phyloP scores from a whole-genome alignment of 2,797 vertebrate species.

The Myotis findleyi region DNA sequence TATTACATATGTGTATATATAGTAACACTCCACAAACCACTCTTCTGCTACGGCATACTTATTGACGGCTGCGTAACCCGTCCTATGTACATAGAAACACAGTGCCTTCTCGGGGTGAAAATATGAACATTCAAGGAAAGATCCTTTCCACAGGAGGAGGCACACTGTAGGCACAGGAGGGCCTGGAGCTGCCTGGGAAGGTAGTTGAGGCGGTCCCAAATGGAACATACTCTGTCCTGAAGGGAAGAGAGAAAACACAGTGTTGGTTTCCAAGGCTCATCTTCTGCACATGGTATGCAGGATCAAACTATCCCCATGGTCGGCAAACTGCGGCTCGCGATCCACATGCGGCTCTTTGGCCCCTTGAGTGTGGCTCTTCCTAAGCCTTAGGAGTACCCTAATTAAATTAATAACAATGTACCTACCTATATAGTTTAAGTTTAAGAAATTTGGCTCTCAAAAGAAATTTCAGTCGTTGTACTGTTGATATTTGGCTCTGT shows the following conservation, averaged over 20 bases:
- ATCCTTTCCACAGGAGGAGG: conserved; percentile 68
- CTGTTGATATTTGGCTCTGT: too few species aligned
- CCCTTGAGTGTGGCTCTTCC: too few species aligned
- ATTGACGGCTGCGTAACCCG: conserved; percentile 72
- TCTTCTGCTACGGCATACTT: conserved; percentile 73
- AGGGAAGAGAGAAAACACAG: conserved; percentile 80
- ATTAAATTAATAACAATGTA: too few species aligned
- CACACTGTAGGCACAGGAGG: conserved; percentile 69
- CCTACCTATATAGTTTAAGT: too few species aligned
- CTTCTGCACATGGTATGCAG: conserved; percentile 44
- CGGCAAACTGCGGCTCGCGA: too few species aligned
- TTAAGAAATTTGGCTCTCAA: too few species aligned
- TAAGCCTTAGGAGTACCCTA: too few species aligned
- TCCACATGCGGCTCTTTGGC: too few species aligned
- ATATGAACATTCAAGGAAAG: conserved; percentile 69
- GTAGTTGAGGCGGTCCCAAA: conserved; percentile 72
- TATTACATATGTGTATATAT: conserved; percentile 85
- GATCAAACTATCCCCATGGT: conserved; percentile 29
- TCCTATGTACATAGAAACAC: conserved; percentile 1
- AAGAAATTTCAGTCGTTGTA: too few species aligned
- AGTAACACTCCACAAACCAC: conserved; percentile 80
- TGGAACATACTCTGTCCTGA: conserved; percentile 77
- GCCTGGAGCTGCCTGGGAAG: conserved; percentile 71
- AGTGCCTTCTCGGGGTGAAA: conserved; percentile 64
- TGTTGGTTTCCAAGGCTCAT: conserved; percentile 70